These are phyloP conservation scores for Danio jaintianensis DNA, from an alignment of 2,797 vertebrate species.

Conservation along the genomic window DNA sequence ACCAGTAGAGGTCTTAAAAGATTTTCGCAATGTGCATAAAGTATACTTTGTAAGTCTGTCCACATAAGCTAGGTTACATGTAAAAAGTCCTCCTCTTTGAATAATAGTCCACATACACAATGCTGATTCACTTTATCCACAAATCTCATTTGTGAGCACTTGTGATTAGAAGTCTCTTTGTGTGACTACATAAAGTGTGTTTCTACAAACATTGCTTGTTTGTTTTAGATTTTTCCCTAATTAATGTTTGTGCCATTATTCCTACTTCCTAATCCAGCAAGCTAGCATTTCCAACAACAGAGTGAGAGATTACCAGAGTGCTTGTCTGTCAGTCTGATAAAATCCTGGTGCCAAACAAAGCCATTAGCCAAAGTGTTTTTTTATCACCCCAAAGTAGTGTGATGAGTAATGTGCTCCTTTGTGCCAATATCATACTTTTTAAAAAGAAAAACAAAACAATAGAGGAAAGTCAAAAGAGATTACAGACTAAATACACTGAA, in stretches of 20 bases:
- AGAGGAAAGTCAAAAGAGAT: neutral
- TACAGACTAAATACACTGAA: conserved; percentile 11
- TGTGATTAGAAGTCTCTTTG: neutral
- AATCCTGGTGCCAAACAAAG: conserved; percentile 27
- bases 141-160: neutral
- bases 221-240: neutral
- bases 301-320: conserved; percentile 37
- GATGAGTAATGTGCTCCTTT: conserved; percentile 22
- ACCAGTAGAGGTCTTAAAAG: too few species aligned
- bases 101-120: too few species aligned
- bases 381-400: neutral
- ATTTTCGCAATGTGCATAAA: too few species aligned
- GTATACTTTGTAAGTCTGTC: too few species aligned
- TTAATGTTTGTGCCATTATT: neutral
- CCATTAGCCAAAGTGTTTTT: conserved; percentile 39
- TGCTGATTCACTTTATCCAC: neutral
- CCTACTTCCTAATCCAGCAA: conserved; percentile 1
- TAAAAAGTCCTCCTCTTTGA: too few species aligned
- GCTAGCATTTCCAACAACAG: conserved; percentile 3
- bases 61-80: too few species aligned
- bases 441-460: conserved; percentile 17
- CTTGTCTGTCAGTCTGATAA: conserved; percentile 28
- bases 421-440: conserved; percentile 9
- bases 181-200: neutral
- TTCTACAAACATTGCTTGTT: neutral